These are phyloP conservation scores for Philereme vetulata DNA, from an alignment of 2,888 invertebrate genomes.

Conservation along the genomic window DNA sequence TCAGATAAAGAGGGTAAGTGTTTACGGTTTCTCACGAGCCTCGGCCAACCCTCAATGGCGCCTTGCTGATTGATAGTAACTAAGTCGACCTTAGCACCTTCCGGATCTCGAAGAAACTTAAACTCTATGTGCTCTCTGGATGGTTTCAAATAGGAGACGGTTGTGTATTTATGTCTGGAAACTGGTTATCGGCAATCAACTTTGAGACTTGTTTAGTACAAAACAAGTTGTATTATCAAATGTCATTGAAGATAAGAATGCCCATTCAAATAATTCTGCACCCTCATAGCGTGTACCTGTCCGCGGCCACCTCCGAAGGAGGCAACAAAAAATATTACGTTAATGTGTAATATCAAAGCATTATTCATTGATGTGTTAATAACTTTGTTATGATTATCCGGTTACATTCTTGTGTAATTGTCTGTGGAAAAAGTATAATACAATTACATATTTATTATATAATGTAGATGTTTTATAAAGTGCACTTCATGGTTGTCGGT, in stretches of 20 bases:
- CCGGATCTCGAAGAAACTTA: conserved; percentile 39
- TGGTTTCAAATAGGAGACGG: conserved; percentile 38
- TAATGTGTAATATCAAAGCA: conserved; percentile 77
- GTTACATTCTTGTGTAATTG: conserved; percentile 70
- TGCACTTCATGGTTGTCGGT: conserved; percentile 60
- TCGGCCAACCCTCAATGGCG: conserved; percentile 82
- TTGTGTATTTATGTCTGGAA: conserved; percentile 1
- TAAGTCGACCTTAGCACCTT: conserved; percentile 72
- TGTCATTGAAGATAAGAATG: conserved; percentile 46
- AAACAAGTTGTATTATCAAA: conserved; percentile 41
- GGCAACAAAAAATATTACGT: conserved; percentile 80
- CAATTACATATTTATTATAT: conserved; percentile 52
- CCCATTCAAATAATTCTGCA: conserved; percentile 83
- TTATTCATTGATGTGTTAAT: conserved; percentile 79
- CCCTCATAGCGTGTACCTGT: conserved; percentile 81
- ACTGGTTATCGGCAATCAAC: conserved; percentile 21
- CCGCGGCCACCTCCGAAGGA: conserved; percentile 79
- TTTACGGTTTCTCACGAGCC: conserved; percentile 83
- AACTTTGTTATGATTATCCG: conserved; percentile 81
- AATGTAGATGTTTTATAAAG: conserved; percentile 53
- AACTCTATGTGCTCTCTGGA: conserved; percentile 43
- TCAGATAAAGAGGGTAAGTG: conserved; percentile 82
- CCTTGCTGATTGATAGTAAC: conserved; percentile 82
- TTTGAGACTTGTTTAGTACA: conserved; percentile 37
- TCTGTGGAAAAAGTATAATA: conserved; percentile 46